Evolutionary conservation across 2,888 invertebrate genomes (phyloP).

Genomic region (Eristalis pertinax): DNA sequence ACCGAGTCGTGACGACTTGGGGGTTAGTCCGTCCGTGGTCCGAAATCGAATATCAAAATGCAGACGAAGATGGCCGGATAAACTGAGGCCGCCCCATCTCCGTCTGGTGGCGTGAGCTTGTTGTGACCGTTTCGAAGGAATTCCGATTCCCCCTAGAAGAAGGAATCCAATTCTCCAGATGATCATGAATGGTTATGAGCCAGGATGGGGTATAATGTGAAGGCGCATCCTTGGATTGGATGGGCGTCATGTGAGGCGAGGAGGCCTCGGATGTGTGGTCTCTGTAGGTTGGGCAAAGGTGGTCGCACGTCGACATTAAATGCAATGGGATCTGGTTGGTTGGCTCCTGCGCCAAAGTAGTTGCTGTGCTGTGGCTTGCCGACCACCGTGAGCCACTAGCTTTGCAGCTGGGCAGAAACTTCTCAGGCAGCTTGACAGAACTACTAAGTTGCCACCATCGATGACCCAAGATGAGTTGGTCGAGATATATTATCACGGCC

Average conservation of each 20-base stretch:
- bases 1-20: constrained; percentile 52
- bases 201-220: not conserved
- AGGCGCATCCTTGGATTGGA: not conserved
- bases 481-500: no score
- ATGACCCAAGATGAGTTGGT: no score
- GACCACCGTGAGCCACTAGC: no score
- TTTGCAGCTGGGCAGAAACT: no score
- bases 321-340: not conserved
- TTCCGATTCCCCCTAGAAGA: constrained; percentile 11
- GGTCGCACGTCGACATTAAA: not conserved
- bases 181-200: not conserved
- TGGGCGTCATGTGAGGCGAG: not conserved
- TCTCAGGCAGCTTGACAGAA: no score
- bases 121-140: constrained; percentile 37
- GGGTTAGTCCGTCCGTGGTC: not conserved
- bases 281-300: not conserved
- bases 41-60: not conserved
- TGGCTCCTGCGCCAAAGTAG: no score
- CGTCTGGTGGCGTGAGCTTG: constrained; percentile 23
- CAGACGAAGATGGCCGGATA: not conserved
- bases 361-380: no score
- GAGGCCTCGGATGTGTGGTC: not conserved
- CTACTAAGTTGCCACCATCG: no score
- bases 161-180: not conserved
- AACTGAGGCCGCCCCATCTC: not conserved